Evolutionary conservation across 2,888 invertebrate species (phyloP).

Genomic region (Nycteola revayana): DNA sequence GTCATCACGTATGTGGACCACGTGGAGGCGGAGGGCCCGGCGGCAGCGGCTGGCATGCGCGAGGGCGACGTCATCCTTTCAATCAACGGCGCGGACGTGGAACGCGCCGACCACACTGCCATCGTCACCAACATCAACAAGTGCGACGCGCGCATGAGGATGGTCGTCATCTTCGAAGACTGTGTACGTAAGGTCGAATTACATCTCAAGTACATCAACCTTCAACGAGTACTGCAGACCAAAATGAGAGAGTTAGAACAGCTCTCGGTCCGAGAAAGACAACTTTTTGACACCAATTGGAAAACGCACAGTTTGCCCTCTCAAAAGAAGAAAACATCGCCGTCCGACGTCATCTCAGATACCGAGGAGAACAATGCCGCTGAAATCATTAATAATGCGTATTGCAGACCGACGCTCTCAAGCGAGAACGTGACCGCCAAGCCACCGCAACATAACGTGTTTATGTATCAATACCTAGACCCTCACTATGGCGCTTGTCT

Average conservation of each 20-base stretch:
- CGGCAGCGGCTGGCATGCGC: slow-evolving; percentile 95
- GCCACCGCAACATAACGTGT: slow-evolving; percentile 69
- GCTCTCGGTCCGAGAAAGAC: slow-evolving; percentile 89
- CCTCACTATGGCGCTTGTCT: slow-evolving; percentile 87
- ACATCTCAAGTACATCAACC: slow-evolving; percentile 95
- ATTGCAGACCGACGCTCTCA: slow-evolving; percentile 90
- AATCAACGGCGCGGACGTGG: slow-evolving; percentile 97
- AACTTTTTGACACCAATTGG: slow-evolving; percentile 92
- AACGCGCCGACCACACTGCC: slow-evolving; percentile 95
- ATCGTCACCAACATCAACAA: slow-evolving; percentile 95
- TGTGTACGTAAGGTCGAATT: slow-evolving; percentile 96
- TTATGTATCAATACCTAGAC: slow-evolving; percentile 87
- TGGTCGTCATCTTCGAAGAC: slow-evolving; percentile 98
- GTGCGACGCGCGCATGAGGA: slow-evolving; percentile 94
- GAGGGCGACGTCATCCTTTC: slow-evolving; percentile 98
- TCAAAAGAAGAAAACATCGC: slow-evolving; percentile 88
- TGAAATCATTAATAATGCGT: slow-evolving; percentile 80
- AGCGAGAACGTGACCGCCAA: slow-evolving; percentile 88
- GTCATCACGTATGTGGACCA: slow-evolving; percentile 99
- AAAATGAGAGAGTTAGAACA: slow-evolving; percentile 93
- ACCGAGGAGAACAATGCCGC: slow-evolving; percentile 65
- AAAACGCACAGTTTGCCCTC: slow-evolving; percentile 95
- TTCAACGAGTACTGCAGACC: slow-evolving; percentile 91
- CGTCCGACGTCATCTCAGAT: slow-evolving; percentile 67
- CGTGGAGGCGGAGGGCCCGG: slow-evolving; percentile 95